Evolutionary conservation across 2,113 vertebrate genomes (phyloP).

Genomic region (Percopsis transmontana): DNA sequence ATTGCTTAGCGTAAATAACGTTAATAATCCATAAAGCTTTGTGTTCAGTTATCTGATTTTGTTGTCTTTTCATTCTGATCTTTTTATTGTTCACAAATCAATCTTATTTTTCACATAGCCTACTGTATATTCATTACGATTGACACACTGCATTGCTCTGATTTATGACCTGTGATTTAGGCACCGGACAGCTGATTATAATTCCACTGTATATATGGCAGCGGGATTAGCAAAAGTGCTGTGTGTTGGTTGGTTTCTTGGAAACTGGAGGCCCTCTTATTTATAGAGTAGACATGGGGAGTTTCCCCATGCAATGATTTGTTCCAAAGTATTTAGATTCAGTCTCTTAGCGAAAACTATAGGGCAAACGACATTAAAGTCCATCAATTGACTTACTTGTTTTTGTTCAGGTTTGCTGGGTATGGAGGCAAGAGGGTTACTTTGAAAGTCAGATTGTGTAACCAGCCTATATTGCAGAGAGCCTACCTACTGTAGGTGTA

Average conservation of each 20-base stretch:
- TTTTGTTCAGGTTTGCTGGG: too few species aligned
- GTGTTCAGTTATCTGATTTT: too few species aligned
- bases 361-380: too few species aligned
- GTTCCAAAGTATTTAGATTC: background rate
- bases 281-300: constrained; percentile 6
- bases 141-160: constrained; percentile 26
- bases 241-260: constrained; percentile 28
- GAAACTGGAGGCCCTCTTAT: constrained; percentile 25
- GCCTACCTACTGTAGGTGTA: too few species aligned
- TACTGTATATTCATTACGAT: too few species aligned
- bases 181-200: constrained; percentile 43
- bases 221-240: constrained; percentile 41
- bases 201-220: constrained; percentile 44
- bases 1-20: too few species aligned
- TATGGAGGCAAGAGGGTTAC: too few species aligned
- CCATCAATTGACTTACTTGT: too few species aligned
- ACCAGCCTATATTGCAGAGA: too few species aligned
- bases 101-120: background rate
- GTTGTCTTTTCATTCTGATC: too few species aligned
- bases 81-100: background rate
- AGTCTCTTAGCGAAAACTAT: background rate
- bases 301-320: background rate
- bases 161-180: constrained; percentile 30
- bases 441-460: too few species aligned
- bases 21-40: too few species aligned